Base-by-base conservation (phyloP, 2,797 vertebrate genomes). In the Sandelia bainsii region DNA sequence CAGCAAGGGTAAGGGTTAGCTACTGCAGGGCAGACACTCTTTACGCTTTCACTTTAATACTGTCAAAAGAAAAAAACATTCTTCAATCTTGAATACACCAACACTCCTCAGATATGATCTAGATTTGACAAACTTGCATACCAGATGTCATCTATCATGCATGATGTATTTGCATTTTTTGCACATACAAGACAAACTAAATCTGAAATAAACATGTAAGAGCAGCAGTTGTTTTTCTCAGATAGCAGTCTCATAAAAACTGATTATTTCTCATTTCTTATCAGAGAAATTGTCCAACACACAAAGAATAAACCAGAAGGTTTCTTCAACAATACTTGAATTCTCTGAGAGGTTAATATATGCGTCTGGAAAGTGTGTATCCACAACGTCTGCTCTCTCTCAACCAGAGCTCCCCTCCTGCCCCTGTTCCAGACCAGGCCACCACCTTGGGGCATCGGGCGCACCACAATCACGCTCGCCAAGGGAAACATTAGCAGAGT, bases 401-500 rank as follows among this genome's bases (percentile, higher is more conserved):
- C 85, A 91, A 81, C 56, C 76, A 72, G 63, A 66, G 45, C 69
- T 77, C 48, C 79, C 76, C 64, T 78, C 44, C 49, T 79, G 80
- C 72, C 78, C 59, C 67, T 22, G 49, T 71, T 59, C 62, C 50
- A 75, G 75, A 85, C 83, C 88, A 87, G 87, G 81, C 83, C 86
- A 75, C 84, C 86, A 87, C 86, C 92, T 73, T 69, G 56, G 78
- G 87, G 90, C 80, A 69, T 57, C 59, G 14, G 85, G 70, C 72
- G 69, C 78, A 83, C 82, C 84, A 76, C 69, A 89, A 85, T 86
- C 89, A 87, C 19, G 25, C 66, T 93, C 87, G 90, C 87, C 84
- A 68, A 68, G 90, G 92, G 89, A 91, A 91, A 88, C 91, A 90
- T 93, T 93, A 89, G 88, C 74, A 44, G 46, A 91, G 85, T 81